Conservation (phyloP, 2,888 invertebrate genomes). For the Athalia cordata region DNA sequence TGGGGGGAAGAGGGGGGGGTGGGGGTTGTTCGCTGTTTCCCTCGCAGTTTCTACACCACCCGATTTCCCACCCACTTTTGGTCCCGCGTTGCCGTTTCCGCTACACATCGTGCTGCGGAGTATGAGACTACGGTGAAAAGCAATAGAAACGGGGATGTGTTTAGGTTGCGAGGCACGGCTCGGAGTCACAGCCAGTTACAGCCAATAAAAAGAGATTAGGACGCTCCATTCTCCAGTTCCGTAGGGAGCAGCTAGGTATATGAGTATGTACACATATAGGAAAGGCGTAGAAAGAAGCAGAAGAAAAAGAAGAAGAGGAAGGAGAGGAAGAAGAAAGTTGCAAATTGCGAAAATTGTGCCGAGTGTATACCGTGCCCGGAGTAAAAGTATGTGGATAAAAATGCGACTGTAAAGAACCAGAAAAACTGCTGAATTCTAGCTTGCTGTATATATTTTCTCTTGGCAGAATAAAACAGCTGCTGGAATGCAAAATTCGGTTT, state of each 20-base stretch:
- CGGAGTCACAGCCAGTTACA: slow-evolving; percentile 66
- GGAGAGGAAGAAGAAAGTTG: not conserved
- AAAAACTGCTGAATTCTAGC: no score
- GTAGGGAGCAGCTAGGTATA: slow-evolving; percentile 13
- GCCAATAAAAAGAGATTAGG: slow-evolving; percentile 70
- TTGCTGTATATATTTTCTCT: no score
- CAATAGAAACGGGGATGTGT: slow-evolving; percentile 50
- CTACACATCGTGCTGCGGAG: not conserved
- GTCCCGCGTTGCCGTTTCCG: no score
- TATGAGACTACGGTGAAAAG: slow-evolving; percentile 7
- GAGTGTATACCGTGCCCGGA: no score
- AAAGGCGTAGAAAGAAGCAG: not conserved
- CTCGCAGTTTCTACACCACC: no score
- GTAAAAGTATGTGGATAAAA: no score
- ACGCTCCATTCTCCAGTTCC: slow-evolving; percentile 59
- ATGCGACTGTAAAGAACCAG: no score
- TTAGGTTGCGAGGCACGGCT: slow-evolving; percentile 63
- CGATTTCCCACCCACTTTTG: no score
- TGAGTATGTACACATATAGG: not conserved
- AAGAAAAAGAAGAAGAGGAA: not conserved
- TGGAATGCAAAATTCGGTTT: no score
- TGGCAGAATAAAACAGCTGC: no score
- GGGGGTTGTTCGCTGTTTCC: no score
- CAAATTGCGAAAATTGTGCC: not conserved
- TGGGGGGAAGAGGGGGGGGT: no score